A percentile compares a stretch with the other conserved stretches of the same genome.
These are phyloP conservation scores for Laothoe populi DNA, from an alignment of 2,888 invertebrate genomes.

Conservation along the genomic window DNA sequence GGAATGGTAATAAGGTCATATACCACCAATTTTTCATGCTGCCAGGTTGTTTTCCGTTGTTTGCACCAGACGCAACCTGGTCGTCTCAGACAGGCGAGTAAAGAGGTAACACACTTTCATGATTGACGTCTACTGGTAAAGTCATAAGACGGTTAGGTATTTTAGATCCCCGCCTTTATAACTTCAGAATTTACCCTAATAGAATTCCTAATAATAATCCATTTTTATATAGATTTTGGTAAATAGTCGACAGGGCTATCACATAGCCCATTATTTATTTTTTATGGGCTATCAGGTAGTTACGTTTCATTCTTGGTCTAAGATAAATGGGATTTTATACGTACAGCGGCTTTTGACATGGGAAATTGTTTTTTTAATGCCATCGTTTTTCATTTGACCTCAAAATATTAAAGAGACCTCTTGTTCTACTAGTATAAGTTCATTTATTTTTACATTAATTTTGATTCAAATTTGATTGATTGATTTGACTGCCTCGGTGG, in stretches of 20 bases:
- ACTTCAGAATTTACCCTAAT: not conserved
- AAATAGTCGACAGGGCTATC: slow-evolving; percentile 17
- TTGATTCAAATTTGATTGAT: not conserved
- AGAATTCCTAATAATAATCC: not conserved
- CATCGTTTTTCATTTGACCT: slow-evolving; percentile 16
- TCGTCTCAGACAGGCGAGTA: no score
- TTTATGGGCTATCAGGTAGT: slow-evolving; percentile 28
- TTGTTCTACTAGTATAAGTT: not conserved
- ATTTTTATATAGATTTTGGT: not conserved
- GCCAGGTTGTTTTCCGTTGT: no score
- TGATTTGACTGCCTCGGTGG: no score
- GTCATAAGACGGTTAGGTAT: no score
- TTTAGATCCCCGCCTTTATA: not conserved
- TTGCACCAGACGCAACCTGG: no score
- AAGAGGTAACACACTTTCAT: no score
- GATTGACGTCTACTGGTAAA: no score
- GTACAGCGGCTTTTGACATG: slow-evolving; percentile 17
- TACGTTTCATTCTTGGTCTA: slow-evolving; percentile 26
- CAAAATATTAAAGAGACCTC: not conserved
- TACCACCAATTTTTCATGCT: no score
- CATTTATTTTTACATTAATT: not conserved
- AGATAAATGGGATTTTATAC: slow-evolving; percentile 26
- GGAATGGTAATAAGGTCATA: no score
- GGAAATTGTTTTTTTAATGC: slow-evolving; percentile 28
- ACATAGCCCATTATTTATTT: slow-evolving; percentile 14